Evolutionary conservation across 53 echinoderm and acorn worm species (phyloP).

Genomic region (Holothuria leucospilota): DNA sequence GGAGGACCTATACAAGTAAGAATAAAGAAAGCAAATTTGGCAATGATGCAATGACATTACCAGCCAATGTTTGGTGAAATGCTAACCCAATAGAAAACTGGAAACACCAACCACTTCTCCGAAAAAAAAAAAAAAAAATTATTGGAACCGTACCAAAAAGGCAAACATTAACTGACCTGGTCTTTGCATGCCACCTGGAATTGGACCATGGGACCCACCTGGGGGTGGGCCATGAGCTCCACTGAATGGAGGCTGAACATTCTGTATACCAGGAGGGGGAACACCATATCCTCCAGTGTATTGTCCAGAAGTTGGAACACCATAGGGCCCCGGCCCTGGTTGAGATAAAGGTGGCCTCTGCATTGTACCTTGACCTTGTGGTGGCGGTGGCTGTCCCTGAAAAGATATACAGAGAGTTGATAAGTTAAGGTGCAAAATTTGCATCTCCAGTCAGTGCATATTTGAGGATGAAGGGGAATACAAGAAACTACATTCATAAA

Average conservation of each 20-base stretch:
- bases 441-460: too few species aligned
- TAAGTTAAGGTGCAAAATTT: too few species aligned
- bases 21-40: neutral
- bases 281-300: neutral
- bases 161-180: too few species aligned
- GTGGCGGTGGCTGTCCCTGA: slow-evolving; percentile 2
- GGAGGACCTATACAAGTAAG: neutral
- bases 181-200: slow-evolving; percentile 11
- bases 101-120: too few species aligned
- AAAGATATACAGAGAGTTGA: neutral
- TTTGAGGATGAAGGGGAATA: too few species aligned
- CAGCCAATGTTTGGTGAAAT: too few species aligned
- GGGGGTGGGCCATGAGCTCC: neutral
- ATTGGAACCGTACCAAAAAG: too few species aligned
- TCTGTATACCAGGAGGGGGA: neutral
- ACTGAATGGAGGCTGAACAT: neutral
- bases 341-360: slow-evolving; percentile 9
- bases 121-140: too few species aligned
- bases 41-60: neutral
- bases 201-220: slow-evolving; percentile 30
- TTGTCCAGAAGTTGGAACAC: slow-evolving; percentile 7
- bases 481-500: too few species aligned
- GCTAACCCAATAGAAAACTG: too few species aligned
- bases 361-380: slow-evolving; percentile 8
- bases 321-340: slow-evolving; percentile 11